A percentile compares a stretch with the other conserved stretches of the same genome.
These are phyloP conservation scores for Diacarnus erythraeanus DNA, from an alignment of 37 sponge, comb jelly and placozoan species.

Conservation along the genomic window DNA sequence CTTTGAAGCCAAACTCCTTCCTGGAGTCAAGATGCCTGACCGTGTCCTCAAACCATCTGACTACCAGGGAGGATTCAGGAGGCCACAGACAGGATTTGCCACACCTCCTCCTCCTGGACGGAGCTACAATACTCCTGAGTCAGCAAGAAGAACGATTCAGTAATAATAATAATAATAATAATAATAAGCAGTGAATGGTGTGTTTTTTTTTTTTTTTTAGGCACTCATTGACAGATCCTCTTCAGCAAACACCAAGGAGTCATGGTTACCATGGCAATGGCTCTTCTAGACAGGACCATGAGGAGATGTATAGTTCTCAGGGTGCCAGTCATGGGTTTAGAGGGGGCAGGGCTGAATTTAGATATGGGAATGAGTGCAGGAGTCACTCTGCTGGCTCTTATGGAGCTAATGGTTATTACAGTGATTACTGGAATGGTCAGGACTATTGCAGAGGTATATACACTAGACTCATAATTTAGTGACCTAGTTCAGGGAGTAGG, in stretches of 20 bases:
- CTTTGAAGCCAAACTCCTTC: conserved; percentile 71
- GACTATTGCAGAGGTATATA: too few relatives aligned
- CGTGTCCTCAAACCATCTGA: conserved; percentile 21
- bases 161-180: not conserved
- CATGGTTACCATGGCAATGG: not conserved
- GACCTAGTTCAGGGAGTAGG: too few relatives aligned
- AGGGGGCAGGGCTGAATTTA: not conserved
- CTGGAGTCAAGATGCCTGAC: conserved; percentile 34
- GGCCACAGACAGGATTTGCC: conserved; percentile 34
- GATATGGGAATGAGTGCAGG: not conserved
- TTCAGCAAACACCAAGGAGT: not conserved
- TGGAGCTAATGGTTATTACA: too few relatives aligned
- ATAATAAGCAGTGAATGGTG: too few relatives aligned
- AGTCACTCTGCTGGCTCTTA: not conserved
- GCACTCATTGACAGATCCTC: not conserved
- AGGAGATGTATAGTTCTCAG: conserved; percentile 18
- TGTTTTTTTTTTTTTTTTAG: not conserved
- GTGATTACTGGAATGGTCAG: too few relatives aligned
- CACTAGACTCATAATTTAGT: too few relatives aligned
- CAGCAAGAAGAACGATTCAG: conserved; percentile 48
- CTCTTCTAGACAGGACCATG: not conserved
- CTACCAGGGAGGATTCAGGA: not conserved
- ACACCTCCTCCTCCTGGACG: not conserved
- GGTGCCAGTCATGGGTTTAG: conserved; percentile 15
- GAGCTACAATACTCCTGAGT: conserved; percentile 12